Conservation (phyloP, 1,140 invertebrate genomes). For the Paramacrobiotus metropolitanus region DNA sequence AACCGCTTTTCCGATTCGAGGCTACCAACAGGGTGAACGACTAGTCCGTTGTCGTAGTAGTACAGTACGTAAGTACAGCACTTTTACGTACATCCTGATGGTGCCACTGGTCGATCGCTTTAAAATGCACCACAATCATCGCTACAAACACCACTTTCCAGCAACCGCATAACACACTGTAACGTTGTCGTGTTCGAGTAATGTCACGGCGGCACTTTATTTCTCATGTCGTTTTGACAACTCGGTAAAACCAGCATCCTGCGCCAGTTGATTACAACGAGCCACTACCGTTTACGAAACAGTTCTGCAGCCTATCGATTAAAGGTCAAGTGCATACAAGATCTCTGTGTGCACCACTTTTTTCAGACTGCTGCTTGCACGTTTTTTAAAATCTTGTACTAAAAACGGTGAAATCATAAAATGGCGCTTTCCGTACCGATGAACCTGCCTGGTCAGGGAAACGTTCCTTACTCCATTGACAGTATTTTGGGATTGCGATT, state of each 20-base stretch:
- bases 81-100: background rate
- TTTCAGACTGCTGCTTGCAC: too few species aligned
- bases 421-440: too few species aligned
- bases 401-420: too few species aligned
- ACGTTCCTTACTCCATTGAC: too few species aligned
- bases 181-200: background rate
- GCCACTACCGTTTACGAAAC: background rate
- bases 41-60: background rate
- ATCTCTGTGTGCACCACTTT: too few species aligned
- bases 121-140: background rate
- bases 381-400: too few species aligned
- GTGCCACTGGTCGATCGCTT: background rate
- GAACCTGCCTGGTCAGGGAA: too few species aligned
- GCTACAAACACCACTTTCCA: background rate
- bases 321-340: too few species aligned
- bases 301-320: too few species aligned
- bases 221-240: background rate
- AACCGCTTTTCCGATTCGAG: background rate
- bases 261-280: too few species aligned
- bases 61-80: background rate
- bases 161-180: background rate
- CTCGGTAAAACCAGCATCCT: background rate
- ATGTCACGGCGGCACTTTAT: background rate
- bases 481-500: too few species aligned
- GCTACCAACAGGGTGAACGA: background rate